These are phyloP conservation scores for Himalopsyche kuldschensis DNA, from an alignment of 2,888 invertebrate genomes.

Conservation along the genomic window DNA sequence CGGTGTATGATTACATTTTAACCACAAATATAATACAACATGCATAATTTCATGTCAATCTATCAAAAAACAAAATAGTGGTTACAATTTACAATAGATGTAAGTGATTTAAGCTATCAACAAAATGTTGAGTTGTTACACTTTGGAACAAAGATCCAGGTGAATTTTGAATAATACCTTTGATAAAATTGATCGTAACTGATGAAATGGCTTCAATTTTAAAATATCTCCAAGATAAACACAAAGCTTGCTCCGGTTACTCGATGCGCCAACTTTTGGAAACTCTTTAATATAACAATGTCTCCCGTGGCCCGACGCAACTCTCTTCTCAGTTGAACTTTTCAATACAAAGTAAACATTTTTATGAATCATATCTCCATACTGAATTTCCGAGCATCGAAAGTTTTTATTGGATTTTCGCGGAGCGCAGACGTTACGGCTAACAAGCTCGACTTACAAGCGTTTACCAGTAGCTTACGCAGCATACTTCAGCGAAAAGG, in stretches of 20 bases:
- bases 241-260: background rate
- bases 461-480: background rate
- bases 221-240: background rate
- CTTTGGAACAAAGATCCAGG: no score
- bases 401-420: background rate
- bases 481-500: background rate
- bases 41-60: no score
- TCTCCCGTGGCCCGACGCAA: background rate
- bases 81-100: no score
- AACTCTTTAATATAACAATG: background rate
- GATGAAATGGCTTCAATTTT: background rate
- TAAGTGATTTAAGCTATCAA: no score
- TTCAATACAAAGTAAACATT: constrained; percentile 21
- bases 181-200: background rate
- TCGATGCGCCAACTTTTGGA: background rate
- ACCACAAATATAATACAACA: no score
- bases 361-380: constrained; percentile 25
- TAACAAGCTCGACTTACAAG: background rate
- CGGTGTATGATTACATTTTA: no score
- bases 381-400: constrained; percentile 6
- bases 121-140: no score
- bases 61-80: no score
- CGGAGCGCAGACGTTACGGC: background rate
- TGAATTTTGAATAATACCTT: no score
- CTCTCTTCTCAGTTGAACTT: background rate